Evolutionary conservation across 2,113 vertebrate species (phyloP), one percentile per base, ranked within the genome.

Genomic region (Hippocampus barbouri): DNA sequence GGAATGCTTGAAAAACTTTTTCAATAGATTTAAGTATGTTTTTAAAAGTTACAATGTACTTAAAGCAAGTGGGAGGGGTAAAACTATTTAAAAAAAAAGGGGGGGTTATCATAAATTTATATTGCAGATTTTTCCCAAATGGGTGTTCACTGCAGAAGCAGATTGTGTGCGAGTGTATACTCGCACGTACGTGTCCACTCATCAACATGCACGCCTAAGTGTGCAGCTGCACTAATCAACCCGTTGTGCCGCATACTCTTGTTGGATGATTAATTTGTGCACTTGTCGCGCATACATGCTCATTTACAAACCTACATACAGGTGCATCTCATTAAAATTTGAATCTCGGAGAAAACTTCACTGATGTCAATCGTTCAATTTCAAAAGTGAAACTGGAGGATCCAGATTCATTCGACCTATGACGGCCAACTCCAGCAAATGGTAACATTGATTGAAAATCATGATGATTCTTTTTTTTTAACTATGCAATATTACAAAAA

Each of bases 151-250:
- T 15, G 23, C 27, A 25, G 12, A 27, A 57, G 23, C 56, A 57
- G 56, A 57, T 25, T 27, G 23, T 27, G 56, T 27, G 56, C 27
- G 27, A 16, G 21, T 23, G 53, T 10, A 21, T n/a, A 14, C 4
- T 11, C 10, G 4, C 6, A 16, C 16, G 15, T 16, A 16, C 6
- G 21, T 3, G 53, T n/a, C 21, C 9, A 40, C 8, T 34, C 62
- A 61, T 73, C 54, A 34, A 11, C 70, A 51, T 75, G 66, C 27
- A 27, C 82, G 65, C 54, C 15, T 69, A 64, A 69, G 57, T 38
- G 68, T 34, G 59, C 10, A n/a, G 66, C 76, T 74, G 59, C 71
- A 83, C 59, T 61, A 61, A 61, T 61, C 59, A 61, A 34, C 59
- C 59, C 59, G 59, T 34, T 61, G 23, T 27, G 56, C 34, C 11